A percentile compares a stretch with the other conserved stretches of the same genome.
These are phyloP conservation scores for Thrips palmi DNA, from an alignment of 1,140 invertebrate genomes.

Conservation along the genomic window DNA sequence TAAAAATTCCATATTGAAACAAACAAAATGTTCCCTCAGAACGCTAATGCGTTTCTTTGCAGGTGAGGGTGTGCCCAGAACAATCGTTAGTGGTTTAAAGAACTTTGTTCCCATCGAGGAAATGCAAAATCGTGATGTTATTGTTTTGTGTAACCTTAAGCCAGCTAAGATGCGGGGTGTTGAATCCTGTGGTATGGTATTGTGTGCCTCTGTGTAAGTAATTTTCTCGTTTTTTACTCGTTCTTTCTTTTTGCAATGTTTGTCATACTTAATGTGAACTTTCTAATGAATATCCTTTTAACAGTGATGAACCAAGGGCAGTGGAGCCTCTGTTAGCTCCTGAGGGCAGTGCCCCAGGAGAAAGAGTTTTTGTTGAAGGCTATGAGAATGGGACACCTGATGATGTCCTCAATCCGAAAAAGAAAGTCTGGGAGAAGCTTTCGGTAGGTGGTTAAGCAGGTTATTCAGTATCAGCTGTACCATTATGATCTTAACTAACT, in stretches of 20 bases:
- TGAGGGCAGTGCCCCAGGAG: slow-evolving; percentile 49
- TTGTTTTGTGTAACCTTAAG: slow-evolving; percentile 86
- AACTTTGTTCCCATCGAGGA: slow-evolving; percentile 75
- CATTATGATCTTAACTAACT: slow-evolving; percentile 4
- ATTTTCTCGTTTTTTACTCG: slow-evolving; percentile 1
- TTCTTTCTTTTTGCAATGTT: slow-evolving; percentile 7
- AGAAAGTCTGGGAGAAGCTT: slow-evolving; percentile 92
- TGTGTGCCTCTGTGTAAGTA: slow-evolving; percentile 70
- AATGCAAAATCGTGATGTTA: slow-evolving; percentile 68
- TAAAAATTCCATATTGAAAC: background rate
- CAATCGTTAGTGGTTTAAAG: slow-evolving; percentile 78
- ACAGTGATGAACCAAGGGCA: slow-evolving; percentile 39
- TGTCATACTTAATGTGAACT: background rate
- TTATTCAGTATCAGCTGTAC: background rate
- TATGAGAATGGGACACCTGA: slow-evolving; percentile 65
- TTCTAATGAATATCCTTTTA: slow-evolving; percentile 13
- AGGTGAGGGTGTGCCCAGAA: slow-evolving; percentile 36
- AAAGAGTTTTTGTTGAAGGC: slow-evolving; percentile 61
- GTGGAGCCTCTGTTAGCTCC: slow-evolving; percentile 74
- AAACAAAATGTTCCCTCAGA: background rate
- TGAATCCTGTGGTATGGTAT: slow-evolving; percentile 74
- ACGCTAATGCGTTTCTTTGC: slow-evolving; percentile 13
- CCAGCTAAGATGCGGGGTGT: slow-evolving; percentile 83
- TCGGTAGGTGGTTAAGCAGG: slow-evolving; percentile 27
- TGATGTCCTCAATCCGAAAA: slow-evolving; percentile 86